phyloP scores from a whole-genome alignment of 2,888 invertebrate species.

The Eupithecia tripunctaria region DNA sequence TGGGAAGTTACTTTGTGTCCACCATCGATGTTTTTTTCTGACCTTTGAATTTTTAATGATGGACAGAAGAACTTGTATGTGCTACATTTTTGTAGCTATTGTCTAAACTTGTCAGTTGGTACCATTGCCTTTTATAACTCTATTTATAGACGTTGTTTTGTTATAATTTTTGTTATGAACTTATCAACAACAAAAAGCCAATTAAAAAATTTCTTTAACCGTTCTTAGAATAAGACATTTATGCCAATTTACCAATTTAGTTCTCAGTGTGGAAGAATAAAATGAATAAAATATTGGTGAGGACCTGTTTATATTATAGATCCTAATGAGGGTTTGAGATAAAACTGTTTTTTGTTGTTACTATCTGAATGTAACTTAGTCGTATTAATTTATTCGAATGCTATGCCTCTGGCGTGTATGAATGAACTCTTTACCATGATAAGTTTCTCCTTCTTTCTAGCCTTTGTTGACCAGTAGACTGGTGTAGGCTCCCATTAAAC shows the following conservation, averaged over 20 bases:
- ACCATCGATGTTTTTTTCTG: neutral
- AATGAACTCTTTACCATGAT: too few relatives aligned
- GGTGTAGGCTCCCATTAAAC: too few relatives aligned
- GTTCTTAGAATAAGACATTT: conserved; percentile 13
- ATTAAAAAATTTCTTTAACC: conserved; percentile 15
- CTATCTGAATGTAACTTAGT: neutral
- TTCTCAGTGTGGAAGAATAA: neutral
- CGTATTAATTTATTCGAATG: neutral
- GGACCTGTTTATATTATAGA: neutral
- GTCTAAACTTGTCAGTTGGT: conserved; percentile 20
- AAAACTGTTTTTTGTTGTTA: neutral
- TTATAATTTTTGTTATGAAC: conserved; percentile 11
- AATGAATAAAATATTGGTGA: neutral
- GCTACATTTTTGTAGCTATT: conserved; percentile 6
- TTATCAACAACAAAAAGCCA: conserved; percentile 13
- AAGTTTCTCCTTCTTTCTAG: too few relatives aligned
- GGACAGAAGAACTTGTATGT: conserved; percentile 18
- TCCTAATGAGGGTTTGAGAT: neutral
- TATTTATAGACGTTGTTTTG: conserved; percentile 17
- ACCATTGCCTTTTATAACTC: neutral
- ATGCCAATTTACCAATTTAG: neutral
- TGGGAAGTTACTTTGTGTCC: neutral
- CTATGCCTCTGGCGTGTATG: neutral
- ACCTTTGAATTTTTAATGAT: conserved; percentile 29
- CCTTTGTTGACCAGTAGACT: too few relatives aligned